Percentiles rank a stretch among this genome's conserved stretches.
Conservation (phyloP, 2,888 invertebrate genomes). For the Cheilosia impressa region DNA sequence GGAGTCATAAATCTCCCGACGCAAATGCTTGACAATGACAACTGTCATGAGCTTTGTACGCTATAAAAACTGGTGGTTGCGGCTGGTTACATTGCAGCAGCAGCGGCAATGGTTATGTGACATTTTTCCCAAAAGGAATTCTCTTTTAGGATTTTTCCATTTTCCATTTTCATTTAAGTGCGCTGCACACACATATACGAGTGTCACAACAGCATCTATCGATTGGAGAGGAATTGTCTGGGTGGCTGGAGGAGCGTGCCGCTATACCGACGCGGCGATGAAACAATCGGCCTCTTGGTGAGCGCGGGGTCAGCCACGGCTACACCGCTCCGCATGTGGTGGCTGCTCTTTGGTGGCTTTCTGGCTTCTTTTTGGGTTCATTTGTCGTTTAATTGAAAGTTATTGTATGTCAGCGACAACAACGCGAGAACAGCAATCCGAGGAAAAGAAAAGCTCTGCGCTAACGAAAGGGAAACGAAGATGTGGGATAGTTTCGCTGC, state of each 20-base stretch:
- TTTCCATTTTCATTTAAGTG: slow-evolving; percentile 40
- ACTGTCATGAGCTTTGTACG: slow-evolving; percentile 72
- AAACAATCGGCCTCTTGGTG: slow-evolving; percentile 28
- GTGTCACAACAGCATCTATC: slow-evolving; percentile 47
- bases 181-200: neutral
- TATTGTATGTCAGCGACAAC: slow-evolving; percentile 51
- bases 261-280: slow-evolving; percentile 1
- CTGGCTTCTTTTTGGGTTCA: slow-evolving; percentile 53
- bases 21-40: slow-evolving; percentile 73
- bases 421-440: slow-evolving; percentile 20
- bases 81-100: slow-evolving; percentile 31
- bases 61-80: slow-evolving; percentile 44
- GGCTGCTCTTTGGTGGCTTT: slow-evolving; percentile 45
- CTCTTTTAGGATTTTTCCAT: slow-evolving; percentile 64
- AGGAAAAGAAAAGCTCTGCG: slow-evolving; percentile 52
- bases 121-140: slow-evolving; percentile 66
- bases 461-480: slow-evolving; percentile 62
- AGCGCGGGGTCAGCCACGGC: slow-evolving; percentile 50
- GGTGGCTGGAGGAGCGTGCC: slow-evolving; percentile 23
- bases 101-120: slow-evolving; percentile 56
- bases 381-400: slow-evolving; percentile 72
- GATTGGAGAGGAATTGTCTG: slow-evolving; percentile 41
- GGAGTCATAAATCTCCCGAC: slow-evolving; percentile 69
- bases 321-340: slow-evolving; percentile 48
- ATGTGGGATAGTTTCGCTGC: slow-evolving; percentile 56